Conservation (phyloP, 2,888 invertebrate genomes). For the Chymomyza procnemis region DNA sequence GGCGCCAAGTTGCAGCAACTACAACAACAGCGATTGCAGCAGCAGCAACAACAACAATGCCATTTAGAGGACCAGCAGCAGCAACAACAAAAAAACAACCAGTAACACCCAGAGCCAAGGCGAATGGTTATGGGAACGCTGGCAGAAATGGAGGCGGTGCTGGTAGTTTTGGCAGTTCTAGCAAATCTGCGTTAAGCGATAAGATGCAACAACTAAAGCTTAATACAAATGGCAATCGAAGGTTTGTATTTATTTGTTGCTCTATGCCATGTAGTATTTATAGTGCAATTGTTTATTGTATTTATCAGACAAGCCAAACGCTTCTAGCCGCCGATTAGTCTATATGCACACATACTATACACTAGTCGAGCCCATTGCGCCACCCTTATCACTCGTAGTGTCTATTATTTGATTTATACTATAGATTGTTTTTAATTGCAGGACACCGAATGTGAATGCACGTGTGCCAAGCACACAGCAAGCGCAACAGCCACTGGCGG, state of each 20-base stretch:
- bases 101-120: conserved; percentile 27
- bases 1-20: conserved; percentile 55
- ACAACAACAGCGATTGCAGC: conserved; percentile 37
- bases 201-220: conserved; percentile 76
- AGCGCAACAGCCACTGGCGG: conserved; percentile 35
- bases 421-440: conserved; percentile 19
- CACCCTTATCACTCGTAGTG: conserved; percentile 8
- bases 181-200: conserved; percentile 66
- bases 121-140: conserved; percentile 33
- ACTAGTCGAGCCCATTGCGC: conserved; percentile 4
- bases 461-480: conserved; percentile 51
- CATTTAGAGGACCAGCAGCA: conserved; percentile 28
- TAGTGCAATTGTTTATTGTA: not conserved
- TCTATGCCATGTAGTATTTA: not conserved
- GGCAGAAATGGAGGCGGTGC: conserved; percentile 17
- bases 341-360: not conserved
- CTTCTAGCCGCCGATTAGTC: not conserved
- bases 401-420: not conserved
- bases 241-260: conserved; percentile 31
- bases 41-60: conserved; percentile 30
- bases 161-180: conserved; percentile 4
- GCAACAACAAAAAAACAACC: conserved; percentile 37
- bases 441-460: conserved; percentile 60
- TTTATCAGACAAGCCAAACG: not conserved
- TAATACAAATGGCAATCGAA: conserved; percentile 48